A percentile compares a stretch with the other conserved stretches of the same genome.
Conservation (phyloP, 2,113 vertebrate species). For the Sinosuthora webbiana region DNA sequence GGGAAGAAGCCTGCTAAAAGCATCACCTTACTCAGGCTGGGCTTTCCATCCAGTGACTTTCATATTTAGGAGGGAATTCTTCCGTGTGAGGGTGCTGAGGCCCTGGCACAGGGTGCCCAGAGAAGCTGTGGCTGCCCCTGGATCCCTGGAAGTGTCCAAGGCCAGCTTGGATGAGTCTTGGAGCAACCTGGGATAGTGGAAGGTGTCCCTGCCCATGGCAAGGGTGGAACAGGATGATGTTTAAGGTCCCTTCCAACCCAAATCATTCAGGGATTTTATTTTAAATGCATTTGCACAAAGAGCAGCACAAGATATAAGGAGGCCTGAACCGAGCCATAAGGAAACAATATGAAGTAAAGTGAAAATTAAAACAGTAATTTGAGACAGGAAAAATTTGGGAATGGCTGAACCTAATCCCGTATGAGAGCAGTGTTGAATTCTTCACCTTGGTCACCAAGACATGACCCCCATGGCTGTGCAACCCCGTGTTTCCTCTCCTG, state of each 20-base stretch:
- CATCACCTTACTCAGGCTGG: background rate
- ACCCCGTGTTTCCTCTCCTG: background rate
- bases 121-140: background rate
- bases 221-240: too few relatives aligned
- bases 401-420: background rate
- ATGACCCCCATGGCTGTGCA: background rate
- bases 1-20: background rate
- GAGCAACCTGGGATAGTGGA: background rate
- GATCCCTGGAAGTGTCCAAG: background rate
- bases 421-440: background rate
- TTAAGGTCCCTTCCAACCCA: background rate
- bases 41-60: background rate
- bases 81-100: accelerated
- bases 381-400: background rate
- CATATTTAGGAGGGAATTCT: background rate
- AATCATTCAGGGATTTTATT: background rate
- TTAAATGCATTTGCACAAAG: background rate
- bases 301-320: background rate
- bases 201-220: background rate
- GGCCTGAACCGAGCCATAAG: background rate
- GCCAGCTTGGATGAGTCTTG: accelerated
- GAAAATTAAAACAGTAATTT: background rate
- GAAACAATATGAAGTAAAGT: background rate
- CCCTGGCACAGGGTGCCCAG: background rate
- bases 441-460: background rate